A percentile compares a stretch with the other conserved stretches of the same genome.
phyloP scores from a whole-genome alignment of 2,797 vertebrate genomes.

The Antrozous pallidus region DNA sequence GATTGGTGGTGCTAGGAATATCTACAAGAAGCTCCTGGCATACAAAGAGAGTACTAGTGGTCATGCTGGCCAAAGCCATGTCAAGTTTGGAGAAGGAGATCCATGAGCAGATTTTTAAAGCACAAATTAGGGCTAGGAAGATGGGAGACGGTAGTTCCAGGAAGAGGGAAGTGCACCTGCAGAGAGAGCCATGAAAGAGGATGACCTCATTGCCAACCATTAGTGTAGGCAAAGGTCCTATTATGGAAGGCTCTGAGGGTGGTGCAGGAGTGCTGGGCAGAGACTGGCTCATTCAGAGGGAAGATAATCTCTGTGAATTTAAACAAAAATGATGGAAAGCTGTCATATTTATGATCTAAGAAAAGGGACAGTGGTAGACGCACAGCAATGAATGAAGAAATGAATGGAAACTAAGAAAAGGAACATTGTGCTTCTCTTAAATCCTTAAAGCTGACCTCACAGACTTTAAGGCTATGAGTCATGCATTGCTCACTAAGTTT shows the following conservation, averaged over 20 bases:
- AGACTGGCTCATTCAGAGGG: background rate
- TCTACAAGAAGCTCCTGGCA: background rate
- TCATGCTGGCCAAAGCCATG: background rate
- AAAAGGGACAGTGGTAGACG: background rate
- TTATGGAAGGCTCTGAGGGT: background rate
- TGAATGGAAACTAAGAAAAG: constrained; percentile 5
- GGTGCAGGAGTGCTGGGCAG: background rate
- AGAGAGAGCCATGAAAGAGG: background rate
- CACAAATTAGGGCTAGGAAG: background rate
- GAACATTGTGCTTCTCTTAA: background rate
- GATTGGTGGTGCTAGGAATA: background rate
- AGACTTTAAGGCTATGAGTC: background rate
- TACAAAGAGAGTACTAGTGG: background rate
- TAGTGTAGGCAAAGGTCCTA: background rate
- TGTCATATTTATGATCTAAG: background rate
- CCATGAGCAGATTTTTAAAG: background rate
- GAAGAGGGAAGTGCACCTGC: background rate
- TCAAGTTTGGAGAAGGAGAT: background rate
- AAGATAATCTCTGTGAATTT: background rate
- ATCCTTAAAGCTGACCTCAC: background rate
- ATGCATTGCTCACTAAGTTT: background rate
- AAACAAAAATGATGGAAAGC: background rate
- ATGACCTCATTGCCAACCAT: no score
- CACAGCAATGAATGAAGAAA: background rate
- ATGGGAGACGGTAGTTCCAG: background rate